phyloP scores from a whole-genome alignment of 1,140 invertebrate species.

The Diabrotica undecimpunctata region DNA sequence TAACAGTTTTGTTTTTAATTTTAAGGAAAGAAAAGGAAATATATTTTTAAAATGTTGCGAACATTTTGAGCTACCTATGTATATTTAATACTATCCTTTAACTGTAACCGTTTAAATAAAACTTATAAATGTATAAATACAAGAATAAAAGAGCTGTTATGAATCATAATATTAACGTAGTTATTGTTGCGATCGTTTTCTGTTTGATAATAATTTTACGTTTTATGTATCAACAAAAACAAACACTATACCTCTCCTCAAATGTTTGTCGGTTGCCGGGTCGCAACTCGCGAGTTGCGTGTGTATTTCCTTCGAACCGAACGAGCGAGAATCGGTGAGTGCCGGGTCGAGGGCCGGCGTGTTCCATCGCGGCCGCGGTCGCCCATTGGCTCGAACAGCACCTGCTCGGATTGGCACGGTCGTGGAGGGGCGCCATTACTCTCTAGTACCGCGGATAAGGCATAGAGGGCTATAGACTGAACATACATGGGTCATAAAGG shows the following conservation, averaged over 20 bases:
- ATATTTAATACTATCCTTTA: no score
- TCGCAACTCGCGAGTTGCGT: neutral
- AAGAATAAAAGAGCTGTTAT: no score
- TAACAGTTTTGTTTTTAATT: no score
- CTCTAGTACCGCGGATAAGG: slow-evolving; percentile 61
- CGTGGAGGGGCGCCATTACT: slow-evolving; percentile 58
- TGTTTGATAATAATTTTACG: neutral
- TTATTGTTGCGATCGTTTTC: no score
- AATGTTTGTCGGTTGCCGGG: neutral
- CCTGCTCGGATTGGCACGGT: slow-evolving; percentile 45
- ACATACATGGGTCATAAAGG: slow-evolving; percentile 65
- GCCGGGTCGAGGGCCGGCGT: slow-evolving; percentile 33
- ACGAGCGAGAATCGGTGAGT: slow-evolving; percentile 15
- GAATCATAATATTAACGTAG: no score
- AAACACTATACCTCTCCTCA: neutral
- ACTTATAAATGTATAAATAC: no score
- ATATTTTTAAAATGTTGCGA: no score
- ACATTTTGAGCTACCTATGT: no score
- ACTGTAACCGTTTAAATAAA: no score
- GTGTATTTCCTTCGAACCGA: neutral
- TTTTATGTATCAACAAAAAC: neutral
- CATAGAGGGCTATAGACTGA: slow-evolving; percentile 64
- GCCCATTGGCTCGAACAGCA: slow-evolving; percentile 46
- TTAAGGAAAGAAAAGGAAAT: no score
- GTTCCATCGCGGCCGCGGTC: slow-evolving; percentile 41